phyloP scores from a whole-genome alignment of 2,888 invertebrate species.

The Stramonita haemastoma region DNA sequence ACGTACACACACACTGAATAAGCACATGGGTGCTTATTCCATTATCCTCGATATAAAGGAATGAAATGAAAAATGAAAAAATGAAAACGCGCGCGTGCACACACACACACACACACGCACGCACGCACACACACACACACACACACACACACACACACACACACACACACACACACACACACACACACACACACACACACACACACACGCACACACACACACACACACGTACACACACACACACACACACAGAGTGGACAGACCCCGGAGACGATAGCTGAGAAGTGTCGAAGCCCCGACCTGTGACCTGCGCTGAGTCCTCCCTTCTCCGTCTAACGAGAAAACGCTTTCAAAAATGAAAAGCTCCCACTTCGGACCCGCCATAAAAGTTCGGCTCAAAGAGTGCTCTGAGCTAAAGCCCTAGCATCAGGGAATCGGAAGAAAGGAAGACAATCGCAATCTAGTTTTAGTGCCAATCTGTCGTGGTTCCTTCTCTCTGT shows the following conservation, averaged over 20 bases:
- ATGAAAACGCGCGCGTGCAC: no score
- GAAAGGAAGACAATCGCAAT: no score
- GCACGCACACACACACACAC: not conserved
- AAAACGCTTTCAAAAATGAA: conserved; percentile 9
- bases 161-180: not conserved
- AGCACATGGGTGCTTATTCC: no score
- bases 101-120: not conserved
- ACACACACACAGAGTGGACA: no score
- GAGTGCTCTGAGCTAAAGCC: no score
- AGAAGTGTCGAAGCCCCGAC: not conserved
- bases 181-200: not conserved
- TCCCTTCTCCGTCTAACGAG: not conserved
- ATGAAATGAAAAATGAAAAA: no score
- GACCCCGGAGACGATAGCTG: not conserved
- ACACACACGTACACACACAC: no score
- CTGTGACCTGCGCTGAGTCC: not conserved
- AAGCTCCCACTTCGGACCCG: not conserved
- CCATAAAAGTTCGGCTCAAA: not conserved
- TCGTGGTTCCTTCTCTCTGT: not conserved
- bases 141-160: not conserved
- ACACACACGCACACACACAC: no score
- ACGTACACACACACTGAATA: no score
- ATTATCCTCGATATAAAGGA: no score
- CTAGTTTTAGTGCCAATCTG: no score
- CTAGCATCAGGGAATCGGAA: no score